A percentile compares a stretch with the other conserved stretches of the same genome.
phyloP scores from a whole-genome alignment of 2,888 invertebrate species.

The Noctua pronuba region DNA sequence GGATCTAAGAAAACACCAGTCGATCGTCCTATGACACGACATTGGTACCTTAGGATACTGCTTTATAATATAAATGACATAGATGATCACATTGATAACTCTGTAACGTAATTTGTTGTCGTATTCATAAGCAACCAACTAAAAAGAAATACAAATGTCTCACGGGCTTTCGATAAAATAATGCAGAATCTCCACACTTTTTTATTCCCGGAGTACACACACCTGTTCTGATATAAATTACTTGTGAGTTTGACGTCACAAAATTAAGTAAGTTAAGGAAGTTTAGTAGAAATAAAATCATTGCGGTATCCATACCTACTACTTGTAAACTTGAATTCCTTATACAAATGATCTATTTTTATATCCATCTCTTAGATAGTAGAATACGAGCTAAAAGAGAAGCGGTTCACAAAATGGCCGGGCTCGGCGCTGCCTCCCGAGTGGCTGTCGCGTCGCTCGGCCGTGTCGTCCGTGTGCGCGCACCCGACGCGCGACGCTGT shows the following conservation, averaged over 20 bases:
- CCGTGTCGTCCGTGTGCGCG: slow-evolving; percentile 91
- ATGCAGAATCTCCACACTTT: neutral
- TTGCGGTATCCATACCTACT: neutral
- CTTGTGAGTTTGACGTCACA: neutral
- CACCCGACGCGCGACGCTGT: slow-evolving; percentile 92
- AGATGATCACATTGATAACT: neutral
- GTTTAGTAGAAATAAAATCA: neutral
- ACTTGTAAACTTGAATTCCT: neutral
- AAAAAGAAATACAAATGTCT: neutral
- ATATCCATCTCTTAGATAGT: slow-evolving; percentile 90
- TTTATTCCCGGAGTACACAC: neutral
- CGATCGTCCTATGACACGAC: no score
- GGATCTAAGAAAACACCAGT: neutral
- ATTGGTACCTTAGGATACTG: neutral
- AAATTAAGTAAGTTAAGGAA: neutral
- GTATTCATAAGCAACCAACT: neutral
- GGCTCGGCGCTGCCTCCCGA: slow-evolving; percentile 88
- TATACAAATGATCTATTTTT: neutral
- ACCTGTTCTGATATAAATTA: neutral
- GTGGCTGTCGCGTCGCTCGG: slow-evolving; percentile 90
- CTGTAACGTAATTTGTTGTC: neutral
- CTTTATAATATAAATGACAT: neutral
- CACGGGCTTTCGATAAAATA: neutral
- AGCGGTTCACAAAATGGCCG: slow-evolving; percentile 92
- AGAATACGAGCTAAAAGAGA: slow-evolving; percentile 93